Percentiles rank a stretch among this genome's conserved stretches.
Evolutionary conservation across 2,888 invertebrate genomes (phyloP).

Genomic region (Rosalia funebris): DNA sequence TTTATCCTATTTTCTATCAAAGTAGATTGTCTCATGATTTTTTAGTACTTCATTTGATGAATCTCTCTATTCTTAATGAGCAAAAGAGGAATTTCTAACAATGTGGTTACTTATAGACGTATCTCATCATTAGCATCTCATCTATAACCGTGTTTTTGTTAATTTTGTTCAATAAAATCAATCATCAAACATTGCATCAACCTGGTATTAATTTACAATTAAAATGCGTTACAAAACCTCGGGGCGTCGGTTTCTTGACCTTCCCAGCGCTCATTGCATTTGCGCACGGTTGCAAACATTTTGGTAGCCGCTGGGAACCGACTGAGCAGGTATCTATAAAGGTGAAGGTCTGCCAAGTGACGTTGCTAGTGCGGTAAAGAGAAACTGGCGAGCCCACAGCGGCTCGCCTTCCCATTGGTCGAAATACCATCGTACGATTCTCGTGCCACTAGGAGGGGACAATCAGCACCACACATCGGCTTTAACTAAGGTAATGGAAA

Average conservation of each 20-base stretch:
- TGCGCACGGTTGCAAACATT: conserved; percentile 2
- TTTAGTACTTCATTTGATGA: too few species aligned
- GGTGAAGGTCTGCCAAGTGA: conserved; percentile 45
- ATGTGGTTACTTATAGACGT: too few species aligned
- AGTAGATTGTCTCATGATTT: too few species aligned
- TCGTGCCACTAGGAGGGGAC: conserved; percentile 3
- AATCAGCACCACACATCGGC: conserved; percentile 26
- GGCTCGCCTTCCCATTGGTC: conserved; percentile 35
- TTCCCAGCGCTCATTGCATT: not conserved
- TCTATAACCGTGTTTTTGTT: too few species aligned
- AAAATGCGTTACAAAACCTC: not conserved
- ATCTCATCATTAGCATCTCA: too few species aligned
- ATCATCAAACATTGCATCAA: too few species aligned
- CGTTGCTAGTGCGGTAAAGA: conserved; percentile 35
- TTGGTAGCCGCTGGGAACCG: conserved; percentile 15
- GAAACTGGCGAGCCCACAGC: conserved; percentile 44
- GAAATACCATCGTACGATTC: conserved; percentile 43
- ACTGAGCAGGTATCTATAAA: conserved; percentile 34
- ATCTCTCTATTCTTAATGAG: too few species aligned
- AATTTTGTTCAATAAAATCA: too few species aligned
- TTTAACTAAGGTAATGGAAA: conserved; percentile 28
- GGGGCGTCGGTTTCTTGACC: conserved; percentile 6
- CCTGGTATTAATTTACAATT: too few species aligned
- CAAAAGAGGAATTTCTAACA: too few species aligned
- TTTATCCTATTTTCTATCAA: too few species aligned